Conservation (phyloP, 2,113 vertebrate genomes). For the Diphyllodes magnificus region DNA sequence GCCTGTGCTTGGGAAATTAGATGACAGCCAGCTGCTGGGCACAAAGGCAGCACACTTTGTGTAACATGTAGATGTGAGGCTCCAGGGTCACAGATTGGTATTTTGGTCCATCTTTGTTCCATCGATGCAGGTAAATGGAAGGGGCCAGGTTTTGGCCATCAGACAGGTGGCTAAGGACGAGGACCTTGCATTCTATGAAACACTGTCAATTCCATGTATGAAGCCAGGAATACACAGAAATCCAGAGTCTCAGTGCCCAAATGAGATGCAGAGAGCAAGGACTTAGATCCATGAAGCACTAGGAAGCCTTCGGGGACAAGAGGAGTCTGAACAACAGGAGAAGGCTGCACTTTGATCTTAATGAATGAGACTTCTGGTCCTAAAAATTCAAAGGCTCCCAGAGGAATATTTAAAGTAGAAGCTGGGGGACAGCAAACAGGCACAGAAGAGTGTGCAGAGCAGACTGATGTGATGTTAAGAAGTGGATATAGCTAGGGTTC, state of each 20-base stretch:
- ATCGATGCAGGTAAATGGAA: neutral
- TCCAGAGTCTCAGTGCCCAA: neutral
- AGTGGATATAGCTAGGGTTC: neutral
- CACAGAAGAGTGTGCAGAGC: neutral
- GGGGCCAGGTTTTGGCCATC: neutral
- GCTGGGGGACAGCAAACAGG: neutral
- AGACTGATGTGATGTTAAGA: neutral
- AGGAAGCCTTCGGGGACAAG: neutral
- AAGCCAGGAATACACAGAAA: neutral
- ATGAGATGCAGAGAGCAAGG: neutral
- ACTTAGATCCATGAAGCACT: neutral
- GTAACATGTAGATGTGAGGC: neutral
- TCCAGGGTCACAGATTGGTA: neutral
- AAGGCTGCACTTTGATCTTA: neutral
- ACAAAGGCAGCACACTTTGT: neutral
- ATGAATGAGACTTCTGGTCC: neutral
- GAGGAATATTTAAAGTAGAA: neutral
- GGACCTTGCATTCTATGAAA: neutral
- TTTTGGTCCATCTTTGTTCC: neutral
- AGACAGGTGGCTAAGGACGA: neutral
- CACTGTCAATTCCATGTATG: neutral
- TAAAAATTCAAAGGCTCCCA: neutral
- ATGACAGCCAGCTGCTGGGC: neutral
- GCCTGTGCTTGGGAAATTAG: neutral
- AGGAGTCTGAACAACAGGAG: neutral